Evolutionary conservation across 2,113 vertebrate genomes (phyloP).

Genomic region (Ginglymostoma cirratum): DNA sequence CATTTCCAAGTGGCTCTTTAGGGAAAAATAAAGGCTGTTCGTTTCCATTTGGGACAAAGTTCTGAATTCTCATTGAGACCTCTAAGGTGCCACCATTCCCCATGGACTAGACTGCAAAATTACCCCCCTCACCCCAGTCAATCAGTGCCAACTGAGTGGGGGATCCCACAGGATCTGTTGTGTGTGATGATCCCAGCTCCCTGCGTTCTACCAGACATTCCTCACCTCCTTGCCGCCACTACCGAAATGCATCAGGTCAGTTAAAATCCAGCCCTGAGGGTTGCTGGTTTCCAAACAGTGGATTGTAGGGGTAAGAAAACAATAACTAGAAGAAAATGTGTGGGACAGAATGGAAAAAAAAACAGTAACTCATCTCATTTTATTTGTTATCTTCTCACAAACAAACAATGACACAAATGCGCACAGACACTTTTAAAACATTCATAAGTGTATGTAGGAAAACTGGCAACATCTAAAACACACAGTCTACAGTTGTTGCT

Average conservation of each 20-base stretch:
- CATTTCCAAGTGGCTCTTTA: too few species aligned
- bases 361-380: neutral
- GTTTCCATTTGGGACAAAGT: too few species aligned
- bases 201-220: neutral
- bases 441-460: neutral
- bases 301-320: neutral
- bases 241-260: neutral
- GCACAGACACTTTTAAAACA: neutral
- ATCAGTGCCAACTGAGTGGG: too few species aligned
- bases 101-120: neutral
- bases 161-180: too few species aligned
- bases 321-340: neutral
- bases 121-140: too few species aligned
- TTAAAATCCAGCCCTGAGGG: neutral
- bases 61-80: too few species aligned
- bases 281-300: neutral
- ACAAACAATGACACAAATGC: neutral
- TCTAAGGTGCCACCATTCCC: neutral
- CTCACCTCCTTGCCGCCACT: too few species aligned
- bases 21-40: too few species aligned
- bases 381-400: neutral
- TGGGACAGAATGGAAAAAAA: neutral
- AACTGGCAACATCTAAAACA: conserved; percentile 32
- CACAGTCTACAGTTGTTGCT: conserved; percentile 23
- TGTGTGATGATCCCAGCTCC: neutral